These are phyloP conservation scores for Cheiracanthium punctorium DNA, from an alignment of 2,888 invertebrate genomes.

Conservation along the genomic window DNA sequence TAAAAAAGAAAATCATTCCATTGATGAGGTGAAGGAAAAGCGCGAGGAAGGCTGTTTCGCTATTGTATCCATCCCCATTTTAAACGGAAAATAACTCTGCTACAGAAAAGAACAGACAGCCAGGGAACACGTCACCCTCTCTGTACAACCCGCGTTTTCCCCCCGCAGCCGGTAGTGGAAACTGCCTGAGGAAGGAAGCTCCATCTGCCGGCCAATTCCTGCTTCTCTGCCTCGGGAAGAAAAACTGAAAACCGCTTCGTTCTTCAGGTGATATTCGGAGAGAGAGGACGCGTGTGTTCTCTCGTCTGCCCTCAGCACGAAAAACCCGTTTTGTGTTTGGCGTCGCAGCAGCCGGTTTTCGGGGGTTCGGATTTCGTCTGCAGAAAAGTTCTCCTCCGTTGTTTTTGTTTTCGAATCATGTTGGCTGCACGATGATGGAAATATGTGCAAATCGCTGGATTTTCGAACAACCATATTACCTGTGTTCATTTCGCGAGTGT, in stretches of 20 bases:
- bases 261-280: slow-evolving; percentile 42
- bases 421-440: neutral
- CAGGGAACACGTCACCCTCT: slow-evolving; percentile 17
- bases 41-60: neutral
- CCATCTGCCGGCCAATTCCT: slow-evolving; percentile 17
- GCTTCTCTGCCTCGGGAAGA: neutral
- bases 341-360: slow-evolving; percentile 17
- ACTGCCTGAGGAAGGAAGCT: slow-evolving; percentile 5
- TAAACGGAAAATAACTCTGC: neutral
- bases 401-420: neutral
- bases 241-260: slow-evolving; percentile 10
- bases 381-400: neutral
- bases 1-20: neutral
- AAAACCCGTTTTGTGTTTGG: slow-evolving; percentile 41
- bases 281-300: slow-evolving; percentile 9
- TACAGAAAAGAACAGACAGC: neutral
- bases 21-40: neutral
- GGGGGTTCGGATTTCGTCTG: slow-evolving; percentile 8
- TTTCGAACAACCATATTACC: neutral
- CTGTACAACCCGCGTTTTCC: slow-evolving; percentile 16
- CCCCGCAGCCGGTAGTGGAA: slow-evolving; percentile 14
- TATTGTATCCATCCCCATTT: slow-evolving; percentile 5
- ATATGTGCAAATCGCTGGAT: neutral
- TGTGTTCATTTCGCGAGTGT: neutral
- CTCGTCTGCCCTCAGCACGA: neutral